phyloP scores from a whole-genome alignment of 1,140 invertebrate genomes.

The Caerostris extrusa region DNA sequence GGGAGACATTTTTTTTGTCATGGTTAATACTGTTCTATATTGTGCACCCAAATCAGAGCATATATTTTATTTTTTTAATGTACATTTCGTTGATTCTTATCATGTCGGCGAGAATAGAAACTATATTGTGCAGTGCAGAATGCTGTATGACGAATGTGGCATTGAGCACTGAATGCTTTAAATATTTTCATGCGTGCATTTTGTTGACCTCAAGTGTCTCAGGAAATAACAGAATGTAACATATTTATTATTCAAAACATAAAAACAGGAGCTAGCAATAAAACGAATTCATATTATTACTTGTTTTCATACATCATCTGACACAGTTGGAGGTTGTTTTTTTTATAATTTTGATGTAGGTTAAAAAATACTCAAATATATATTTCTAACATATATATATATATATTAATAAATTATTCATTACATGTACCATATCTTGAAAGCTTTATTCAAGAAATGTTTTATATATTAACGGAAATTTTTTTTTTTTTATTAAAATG shows the following conservation, averaged over 20 bases:
- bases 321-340: slow-evolving; percentile 37
- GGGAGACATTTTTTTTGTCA: slow-evolving; percentile 41
- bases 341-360: too few species aligned
- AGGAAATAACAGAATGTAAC: slow-evolving; percentile 74
- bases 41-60: not conserved
- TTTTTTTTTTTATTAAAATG: too few species aligned
- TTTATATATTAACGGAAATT: too few species aligned
- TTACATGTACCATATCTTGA: too few species aligned
- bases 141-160: slow-evolving; percentile 29
- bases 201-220: slow-evolving; percentile 76
- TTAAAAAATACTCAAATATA: too few species aligned
- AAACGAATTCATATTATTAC: slow-evolving; percentile 12
- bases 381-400: too few species aligned
- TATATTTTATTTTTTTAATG: slow-evolving; percentile 48
- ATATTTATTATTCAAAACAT: slow-evolving; percentile 18
- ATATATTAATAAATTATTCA: too few species aligned
- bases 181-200: slow-evolving; percentile 66
- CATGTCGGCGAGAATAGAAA: slow-evolving; percentile 20
- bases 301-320: slow-evolving; percentile 41
- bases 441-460: too few species aligned
- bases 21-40: slow-evolving; percentile 26
- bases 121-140: slow-evolving; percentile 27
- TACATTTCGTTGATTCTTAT: slow-evolving; percentile 36
- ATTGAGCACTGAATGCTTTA: slow-evolving; percentile 60
- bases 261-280: slow-evolving; percentile 30